Base-by-base conservation (phyloP, 2,113 vertebrate species). In the Megalops atlanticus region DNA sequence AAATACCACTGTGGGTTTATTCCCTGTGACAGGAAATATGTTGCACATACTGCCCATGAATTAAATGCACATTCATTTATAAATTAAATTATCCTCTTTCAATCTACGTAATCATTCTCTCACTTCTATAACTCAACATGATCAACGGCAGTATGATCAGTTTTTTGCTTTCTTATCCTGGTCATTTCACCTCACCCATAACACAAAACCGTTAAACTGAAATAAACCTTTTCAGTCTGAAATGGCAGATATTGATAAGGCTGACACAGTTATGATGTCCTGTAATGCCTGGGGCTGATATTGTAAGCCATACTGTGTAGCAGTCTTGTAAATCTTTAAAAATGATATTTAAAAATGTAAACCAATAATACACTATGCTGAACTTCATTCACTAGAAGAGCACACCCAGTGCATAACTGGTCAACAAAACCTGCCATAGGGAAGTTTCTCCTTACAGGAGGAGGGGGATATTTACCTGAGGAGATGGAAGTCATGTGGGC, bases 21-120 rank as follows among this genome's bases (percentile, higher is more conserved):
- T 38, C 33, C 35, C 70, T 27, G n/a, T n/a, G n/a, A n/a, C n/a
- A n/a, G n/a, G n/a, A n/a, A n/a, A n/a, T n/a, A n/a, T n/a, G n/a
- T n/a, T n/a, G n/a, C 52, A 58, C n/a, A 58, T 58, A 24, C 52
- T n/a, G 52, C n/a, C n/a, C 33, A 5, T 35, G 36, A 38, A 72
- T 18, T 38, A 72, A 38, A 35, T 31, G 70, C 70, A 72, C 70
- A 58, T 52, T 69, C 43, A 77, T 36, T 64, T 58, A 16, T 39
- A 78, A 78, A 39, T 54, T 78, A 40, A 39, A 78, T 64, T 39
- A n/a, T 64, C 35, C 0, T 21, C 12, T n/a, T 75, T 15, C 73
- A 76, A 21, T 35, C 18, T 43, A 36, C 69, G 35, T 31, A 33
- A 6, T 36, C 52, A 58, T 58, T n/a, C 18, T n/a, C 52, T 24